Evolutionary conservation across 2,113 vertebrate species (phyloP), one percentile per base, ranked within the genome.

Genomic region (Abramis brama): DNA sequence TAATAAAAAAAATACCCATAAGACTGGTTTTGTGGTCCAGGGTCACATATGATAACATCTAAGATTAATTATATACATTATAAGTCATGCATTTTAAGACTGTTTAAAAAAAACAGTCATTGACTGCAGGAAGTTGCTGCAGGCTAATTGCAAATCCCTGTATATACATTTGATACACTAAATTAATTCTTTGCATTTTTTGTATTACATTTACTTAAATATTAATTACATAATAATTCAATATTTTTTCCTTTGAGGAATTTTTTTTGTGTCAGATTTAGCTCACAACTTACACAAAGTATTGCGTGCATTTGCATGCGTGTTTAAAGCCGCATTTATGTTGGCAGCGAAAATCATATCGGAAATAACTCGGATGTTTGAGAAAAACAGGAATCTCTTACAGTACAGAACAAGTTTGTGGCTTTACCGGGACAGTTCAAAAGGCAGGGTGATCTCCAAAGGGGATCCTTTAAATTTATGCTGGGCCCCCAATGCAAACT

Each of bases 391-490:
- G 33, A 39, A 19, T 27, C 25, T 2, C 47, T 50, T 30, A 17
- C 3, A 33, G 6, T 21, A 77, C n/a, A 77, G 7, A 76, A 74
- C 19, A 82, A 43, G 15, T 50, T 30, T 59, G 57, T 60, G 23
- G 1, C 23, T 17, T 86, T 96, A 99, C 98, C 97, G 97, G 91
- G 95, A 96, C 57, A 99, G 91, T 11, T 97, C 94, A 80, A 95
- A 96, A 45, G 98, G 97, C 90, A 99, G 90, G 0, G 82, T 94
- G 91, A 99, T 97, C 86, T 98, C 95, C 92, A 99, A 81, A 0
- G 96, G 96, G 0, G 95, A 93, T 60, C 98, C 98, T 92, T 97
- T 98, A 93, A 97, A 98, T 89, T 92, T 93, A 87, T 99, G 97
- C 86, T 92, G 95, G 86, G 96, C 89, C 85, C 97, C 97, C 91